A percentile compares a stretch with the other conserved stretches of the same genome.
phyloP scores from a whole-genome alignment of 2,797 vertebrate species.

The Tauraco hartlaubi region DNA sequence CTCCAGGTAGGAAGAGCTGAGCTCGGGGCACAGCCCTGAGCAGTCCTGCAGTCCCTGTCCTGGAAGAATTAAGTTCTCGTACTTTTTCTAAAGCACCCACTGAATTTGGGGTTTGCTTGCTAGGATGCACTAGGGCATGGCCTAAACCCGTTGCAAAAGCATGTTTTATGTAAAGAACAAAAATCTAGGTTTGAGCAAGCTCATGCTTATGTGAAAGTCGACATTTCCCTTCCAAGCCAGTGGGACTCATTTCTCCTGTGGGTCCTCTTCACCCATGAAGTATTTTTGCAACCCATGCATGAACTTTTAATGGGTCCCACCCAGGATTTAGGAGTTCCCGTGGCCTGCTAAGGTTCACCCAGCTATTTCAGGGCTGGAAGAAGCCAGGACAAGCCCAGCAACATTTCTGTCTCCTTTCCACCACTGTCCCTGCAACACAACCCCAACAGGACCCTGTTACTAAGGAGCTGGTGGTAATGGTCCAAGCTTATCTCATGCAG shows the following conservation, averaged over 20 bases:
- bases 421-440: fast-evolving
- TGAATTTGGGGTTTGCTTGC: background rate
- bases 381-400: background rate
- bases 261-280: background rate
- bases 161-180: background rate
- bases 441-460: background rate
- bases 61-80: background rate
- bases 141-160: background rate
- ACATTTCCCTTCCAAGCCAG: background rate
- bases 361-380: background rate
- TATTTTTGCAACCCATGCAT: background rate
- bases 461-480: background rate
- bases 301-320: background rate
- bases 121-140: background rate
- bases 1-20: background rate
- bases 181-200: background rate
- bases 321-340: background rate
- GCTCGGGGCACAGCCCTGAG: fast-evolving
- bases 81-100: background rate
- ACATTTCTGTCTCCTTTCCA: background rate
- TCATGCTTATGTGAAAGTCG: background rate
- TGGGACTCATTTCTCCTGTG: background rate
- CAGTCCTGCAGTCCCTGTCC: background rate
- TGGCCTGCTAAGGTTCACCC: background rate
- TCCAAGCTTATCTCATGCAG: background rate